Evolutionary conservation across 2,113 vertebrate species (phyloP), one percentile per base, ranked within the genome.

Genomic region (Hydrolagus affinis): DNA sequence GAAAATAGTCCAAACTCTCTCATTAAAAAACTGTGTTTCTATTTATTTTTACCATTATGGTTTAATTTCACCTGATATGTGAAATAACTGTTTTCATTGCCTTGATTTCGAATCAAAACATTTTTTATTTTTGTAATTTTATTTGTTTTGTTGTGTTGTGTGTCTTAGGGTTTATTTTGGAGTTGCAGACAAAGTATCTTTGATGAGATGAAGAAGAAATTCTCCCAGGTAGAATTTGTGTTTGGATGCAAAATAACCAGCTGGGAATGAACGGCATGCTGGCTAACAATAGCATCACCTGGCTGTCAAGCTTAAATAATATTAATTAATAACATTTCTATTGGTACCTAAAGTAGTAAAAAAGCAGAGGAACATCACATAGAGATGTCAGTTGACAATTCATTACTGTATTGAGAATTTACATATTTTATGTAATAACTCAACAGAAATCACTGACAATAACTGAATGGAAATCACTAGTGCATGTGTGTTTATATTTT

Each of bases 181-280:
- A 97, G 94, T 93, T 97, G 95, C 96, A 98, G 96, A 94, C 95
- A 98, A 90, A 98, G 91, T 96, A 95, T 98, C 93, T 97, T 98
- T 96, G 95, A 97, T 94, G 97, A 99, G 92, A 97, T 98, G 94
- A 97, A 96, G 95, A 98, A 95, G 92, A 95, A 93, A 91, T 95
- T 96, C 93, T 91, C 95, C 87, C 95, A 97, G 97, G 97, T 99
- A 96, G 95, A 89, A 83, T 83, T 66, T 15, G 23, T 87, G 91
- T 89, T 89, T 87, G 87, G 89, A 90, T 86, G 88, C 83, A 80
- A 86, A 91, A 76, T 88, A 66, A 80, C 85, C 87, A 87, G 73
- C 90, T 89, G 85, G 1, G 56, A 74, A 87, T 56, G 91, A 90
- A 89, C 85, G 89, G 92, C 91, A 92, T 93, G 92, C 86, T 88